These are phyloP conservation scores for Drosophila nikananu DNA, from an alignment of 1,140 invertebrate genomes.

Conservation along the genomic window DNA sequence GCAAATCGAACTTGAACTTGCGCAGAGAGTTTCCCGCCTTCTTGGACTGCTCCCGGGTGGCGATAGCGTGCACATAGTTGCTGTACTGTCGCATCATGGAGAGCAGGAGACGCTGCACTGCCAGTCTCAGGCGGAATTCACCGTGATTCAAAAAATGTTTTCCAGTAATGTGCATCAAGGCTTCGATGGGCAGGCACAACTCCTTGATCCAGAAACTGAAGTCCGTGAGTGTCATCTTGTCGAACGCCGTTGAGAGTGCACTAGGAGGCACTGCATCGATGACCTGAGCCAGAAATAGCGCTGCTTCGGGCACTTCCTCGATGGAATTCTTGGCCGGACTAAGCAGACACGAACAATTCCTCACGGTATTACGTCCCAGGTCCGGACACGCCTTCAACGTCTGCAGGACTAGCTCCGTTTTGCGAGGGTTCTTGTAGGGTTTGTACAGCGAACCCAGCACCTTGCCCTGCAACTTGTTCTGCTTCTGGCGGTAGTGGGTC, in stretches of 20 bases:
- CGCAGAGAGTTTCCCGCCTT: slow-evolving; percentile 69
- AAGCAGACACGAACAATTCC: slow-evolving; percentile 47
- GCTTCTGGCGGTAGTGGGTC: slow-evolving; percentile 66
- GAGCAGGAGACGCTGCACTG: slow-evolving; percentile 54
- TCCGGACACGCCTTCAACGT: slow-evolving; percentile 90
- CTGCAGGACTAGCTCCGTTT: slow-evolving; percentile 88
- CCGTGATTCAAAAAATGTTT: slow-evolving; percentile 29
- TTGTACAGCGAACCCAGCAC: slow-evolving; percentile 55
- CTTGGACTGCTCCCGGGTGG: slow-evolving; percentile 63
- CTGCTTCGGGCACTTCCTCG: slow-evolving; percentile 27
- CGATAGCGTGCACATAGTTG: slow-evolving; percentile 72
- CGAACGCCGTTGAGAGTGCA: slow-evolving; percentile 70
- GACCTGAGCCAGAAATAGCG: slow-evolving; percentile 55
- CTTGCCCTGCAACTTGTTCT: slow-evolving; percentile 74
- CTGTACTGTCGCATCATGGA: slow-evolving; percentile 82
- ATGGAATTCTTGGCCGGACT: slow-evolving; percentile 37
- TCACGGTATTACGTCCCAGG: slow-evolving; percentile 88
- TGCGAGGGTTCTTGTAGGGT: slow-evolving; percentile 86
- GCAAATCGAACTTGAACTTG: slow-evolving; percentile 80
- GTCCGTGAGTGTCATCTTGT: slow-evolving; percentile 78
- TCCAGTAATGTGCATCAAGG: slow-evolving; percentile 61
- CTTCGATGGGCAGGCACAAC: slow-evolving; percentile 74
- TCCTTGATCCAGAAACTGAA: slow-evolving; percentile 77
- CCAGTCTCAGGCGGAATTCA: slow-evolving; percentile 46
- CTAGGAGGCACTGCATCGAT: slow-evolving; percentile 73